A percentile compares a stretch with the other conserved stretches of the same genome.
Evolutionary conservation across 2,113 vertebrate species (phyloP).

Genomic region (Esox niger): DNA sequence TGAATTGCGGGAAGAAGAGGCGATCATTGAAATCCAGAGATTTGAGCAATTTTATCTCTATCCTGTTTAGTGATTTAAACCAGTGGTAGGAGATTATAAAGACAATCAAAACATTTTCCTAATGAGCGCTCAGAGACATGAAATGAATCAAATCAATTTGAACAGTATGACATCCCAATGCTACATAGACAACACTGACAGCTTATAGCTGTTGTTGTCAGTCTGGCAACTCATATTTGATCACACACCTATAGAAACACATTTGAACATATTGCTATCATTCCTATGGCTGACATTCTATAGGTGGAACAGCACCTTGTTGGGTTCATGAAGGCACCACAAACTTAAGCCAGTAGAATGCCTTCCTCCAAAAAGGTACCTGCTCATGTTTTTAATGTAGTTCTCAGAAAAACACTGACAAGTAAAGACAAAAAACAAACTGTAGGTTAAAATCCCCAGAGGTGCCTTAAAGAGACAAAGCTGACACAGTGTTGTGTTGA

Average conservation of each 20-base stretch:
- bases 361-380: not conserved
- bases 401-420: slow-evolving; percentile 21
- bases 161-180: slow-evolving; percentile 1
- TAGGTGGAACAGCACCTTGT: slow-evolving; percentile 43
- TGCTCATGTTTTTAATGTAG: not conserved
- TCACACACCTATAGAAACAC: not conserved
- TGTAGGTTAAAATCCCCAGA: slow-evolving; percentile 1
- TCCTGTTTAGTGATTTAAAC: slow-evolving; percentile 24
- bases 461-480: slow-evolving; percentile 4
- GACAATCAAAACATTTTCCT: slow-evolving; percentile 39
- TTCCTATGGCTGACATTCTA: slow-evolving; percentile 40
- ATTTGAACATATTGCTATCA: slow-evolving; percentile 29
- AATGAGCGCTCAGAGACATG: slow-evolving; percentile 46
- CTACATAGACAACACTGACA: not conserved
- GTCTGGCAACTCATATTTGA: not conserved
- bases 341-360: not conserved
- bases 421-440: slow-evolving; percentile 15
- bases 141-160: slow-evolving; percentile 24
- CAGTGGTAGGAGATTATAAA: slow-evolving; percentile 20
- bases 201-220: not conserved
- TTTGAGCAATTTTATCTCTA: slow-evolving; percentile 45
- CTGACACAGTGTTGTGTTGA: slow-evolving; percentile 12
- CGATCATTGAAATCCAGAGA: slow-evolving; percentile 8
- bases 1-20: slow-evolving; percentile 25
- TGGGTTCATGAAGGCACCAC: slow-evolving; percentile 18